phyloP scores from a whole-genome alignment of 1,140 invertebrate genomes.

The Drosophila aff. region DNA sequence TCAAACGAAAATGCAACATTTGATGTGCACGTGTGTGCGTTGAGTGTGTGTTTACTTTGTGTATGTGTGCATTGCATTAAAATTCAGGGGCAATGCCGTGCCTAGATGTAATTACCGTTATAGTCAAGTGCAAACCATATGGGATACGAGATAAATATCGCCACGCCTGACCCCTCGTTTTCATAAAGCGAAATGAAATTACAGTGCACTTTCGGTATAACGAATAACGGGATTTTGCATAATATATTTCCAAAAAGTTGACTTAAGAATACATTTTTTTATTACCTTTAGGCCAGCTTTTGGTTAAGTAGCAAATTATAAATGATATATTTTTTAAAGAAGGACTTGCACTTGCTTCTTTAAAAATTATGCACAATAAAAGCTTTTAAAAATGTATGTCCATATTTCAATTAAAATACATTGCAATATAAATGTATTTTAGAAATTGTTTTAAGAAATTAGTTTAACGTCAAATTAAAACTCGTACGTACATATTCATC shows the following conservation, averaged over 20 bases:
- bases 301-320: too few relatives aligned
- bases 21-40: conserved; percentile 27
- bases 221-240: background rate
- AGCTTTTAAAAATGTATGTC: too few relatives aligned
- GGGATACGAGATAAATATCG: conserved; percentile 69
- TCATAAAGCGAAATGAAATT: conserved; percentile 67
- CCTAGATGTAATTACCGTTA: conserved; percentile 80
- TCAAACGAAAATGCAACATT: conserved; percentile 56
- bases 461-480: too few relatives aligned
- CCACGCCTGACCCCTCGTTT: conserved; percentile 63
- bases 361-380: too few relatives aligned
- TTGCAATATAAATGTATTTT: too few relatives aligned
- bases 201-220: background rate
- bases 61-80: conserved; percentile 44
- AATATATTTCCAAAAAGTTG: background rate
- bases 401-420: too few relatives aligned
- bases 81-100: conserved; percentile 80
- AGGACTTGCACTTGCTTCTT: too few relatives aligned
- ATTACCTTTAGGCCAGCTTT: too few relatives aligned
- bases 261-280: background rate
- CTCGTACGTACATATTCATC: too few relatives aligned
- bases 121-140: conserved; percentile 76
- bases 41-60: conserved; percentile 6
- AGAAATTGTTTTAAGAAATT: too few relatives aligned
- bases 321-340: too few relatives aligned